Percentiles rank a stretch among this genome's conserved stretches.
Evolutionary conservation across 2,113 vertebrate genomes (phyloP).

Genomic region (Orthonyx spaldingii): DNA sequence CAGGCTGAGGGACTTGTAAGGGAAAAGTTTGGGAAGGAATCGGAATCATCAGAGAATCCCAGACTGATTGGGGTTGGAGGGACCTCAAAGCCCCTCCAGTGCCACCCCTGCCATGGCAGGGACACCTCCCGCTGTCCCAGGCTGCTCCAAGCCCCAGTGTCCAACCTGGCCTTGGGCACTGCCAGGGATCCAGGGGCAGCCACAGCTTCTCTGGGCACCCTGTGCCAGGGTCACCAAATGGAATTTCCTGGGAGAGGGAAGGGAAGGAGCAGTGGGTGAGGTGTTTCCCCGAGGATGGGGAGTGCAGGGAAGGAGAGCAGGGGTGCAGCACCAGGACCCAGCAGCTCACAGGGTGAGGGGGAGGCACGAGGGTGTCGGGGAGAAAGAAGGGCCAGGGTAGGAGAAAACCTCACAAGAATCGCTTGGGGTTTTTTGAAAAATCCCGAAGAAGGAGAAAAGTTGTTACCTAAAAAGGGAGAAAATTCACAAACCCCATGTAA

Average conservation of each 20-base stretch:
- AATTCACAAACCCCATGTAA: neutral
- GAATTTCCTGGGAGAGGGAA: neutral
- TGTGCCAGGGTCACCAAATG: neutral
- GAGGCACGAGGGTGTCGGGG: rapidly evolving
- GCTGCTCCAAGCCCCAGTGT: neutral
- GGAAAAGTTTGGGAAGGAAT: neutral
- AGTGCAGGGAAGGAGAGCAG: neutral
- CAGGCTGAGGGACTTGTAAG: neutral
- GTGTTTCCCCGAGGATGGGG: neutral
- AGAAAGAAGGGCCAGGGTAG: neutral
- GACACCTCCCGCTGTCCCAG: neutral
- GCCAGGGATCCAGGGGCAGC: neutral
- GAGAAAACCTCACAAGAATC: neutral
- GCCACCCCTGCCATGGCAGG: neutral
- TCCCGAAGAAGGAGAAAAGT: neutral
- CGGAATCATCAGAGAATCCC: neutral
- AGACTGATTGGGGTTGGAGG: neutral
- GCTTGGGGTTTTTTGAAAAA: rapidly evolving
- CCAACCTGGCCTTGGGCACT: neutral
- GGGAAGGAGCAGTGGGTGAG: neutral
- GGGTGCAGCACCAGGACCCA: rapidly evolving
- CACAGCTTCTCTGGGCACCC: neutral
- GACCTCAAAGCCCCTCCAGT: rapidly evolving
- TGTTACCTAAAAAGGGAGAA: neutral
- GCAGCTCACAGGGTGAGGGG: neutral